Evolutionary conservation across 2,113 vertebrate genomes (phyloP).

Genomic region (Camelus bactrianus): DNA sequence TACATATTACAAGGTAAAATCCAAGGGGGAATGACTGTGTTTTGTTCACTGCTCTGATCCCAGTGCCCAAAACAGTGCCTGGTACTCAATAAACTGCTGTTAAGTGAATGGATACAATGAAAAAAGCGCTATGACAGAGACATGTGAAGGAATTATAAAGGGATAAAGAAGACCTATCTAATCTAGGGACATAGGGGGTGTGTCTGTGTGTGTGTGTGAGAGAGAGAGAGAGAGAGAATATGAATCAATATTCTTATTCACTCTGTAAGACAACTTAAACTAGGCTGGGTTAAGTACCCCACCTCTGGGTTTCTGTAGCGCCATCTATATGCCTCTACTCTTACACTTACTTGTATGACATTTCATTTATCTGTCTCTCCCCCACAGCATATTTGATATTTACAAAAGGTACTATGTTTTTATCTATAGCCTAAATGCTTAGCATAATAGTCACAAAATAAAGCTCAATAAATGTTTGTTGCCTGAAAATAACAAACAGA

Average conservation of each 20-base stretch:
- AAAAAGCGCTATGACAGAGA: background rate
- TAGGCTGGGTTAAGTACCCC: background rate
- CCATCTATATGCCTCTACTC: background rate
- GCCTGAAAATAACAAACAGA: background rate
- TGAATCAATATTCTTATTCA: background rate
- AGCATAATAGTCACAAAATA: conserved; percentile 24
- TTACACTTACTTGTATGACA: conserved; percentile 28
- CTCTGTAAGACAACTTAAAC: background rate
- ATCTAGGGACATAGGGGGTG: background rate
- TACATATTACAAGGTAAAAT: background rate
- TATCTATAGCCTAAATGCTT: background rate
- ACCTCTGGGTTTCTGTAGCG: background rate
- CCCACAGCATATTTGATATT: background rate
- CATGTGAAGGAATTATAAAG: background rate
- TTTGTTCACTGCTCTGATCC: background rate
- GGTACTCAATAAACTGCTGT: background rate
- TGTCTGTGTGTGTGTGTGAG: background rate
- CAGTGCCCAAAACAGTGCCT: background rate
- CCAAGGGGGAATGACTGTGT: background rate
- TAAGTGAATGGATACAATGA: conserved; percentile 15
- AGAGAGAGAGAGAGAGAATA: background rate
- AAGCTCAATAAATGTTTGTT: background rate
- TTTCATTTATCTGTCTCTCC: conserved; percentile 8
- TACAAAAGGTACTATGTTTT: background rate
- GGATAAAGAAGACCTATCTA: background rate